phyloP scores from a whole-genome alignment of 2,888 invertebrate genomes.

The Rutpela maculata region DNA sequence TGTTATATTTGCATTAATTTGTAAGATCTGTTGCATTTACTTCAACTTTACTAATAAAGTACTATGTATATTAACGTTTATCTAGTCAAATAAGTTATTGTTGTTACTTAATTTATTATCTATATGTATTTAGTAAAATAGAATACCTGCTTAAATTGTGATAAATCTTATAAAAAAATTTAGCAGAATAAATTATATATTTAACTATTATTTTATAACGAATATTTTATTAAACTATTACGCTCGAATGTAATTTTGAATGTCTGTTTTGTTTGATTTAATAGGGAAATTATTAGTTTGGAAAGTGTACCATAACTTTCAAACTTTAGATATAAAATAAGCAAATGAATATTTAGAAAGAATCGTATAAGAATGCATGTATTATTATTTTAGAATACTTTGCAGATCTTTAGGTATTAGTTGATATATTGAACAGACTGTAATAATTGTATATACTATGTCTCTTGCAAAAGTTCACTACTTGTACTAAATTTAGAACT shows the following conservation, averaged over 20 bases:
- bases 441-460: conserved; percentile 67
- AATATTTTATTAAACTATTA: conserved; percentile 48
- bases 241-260: conserved; percentile 55
- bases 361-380: conserved; percentile 58
- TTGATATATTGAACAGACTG: conserved; percentile 63
- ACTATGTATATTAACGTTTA: conserved; percentile 56
- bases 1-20: conserved; percentile 17
- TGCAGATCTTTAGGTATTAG: conserved; percentile 54
- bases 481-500: conserved; percentile 66
- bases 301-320: conserved; percentile 45
- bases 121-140: conserved; percentile 63
- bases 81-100: conserved; percentile 67
- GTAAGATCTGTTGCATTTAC: conserved; percentile 53
- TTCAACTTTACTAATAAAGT: conserved; percentile 36
- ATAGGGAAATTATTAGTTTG: conserved; percentile 45
- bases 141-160: conserved; percentile 72
- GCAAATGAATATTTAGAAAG: conserved; percentile 50
- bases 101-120: conserved; percentile 65
- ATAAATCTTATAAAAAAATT: conserved; percentile 61
- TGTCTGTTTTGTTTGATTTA: conserved; percentile 51
- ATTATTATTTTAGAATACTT: conserved; percentile 60
- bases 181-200: conserved; percentile 54
- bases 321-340: conserved; percentile 51
- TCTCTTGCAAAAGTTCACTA: conserved; percentile 66
- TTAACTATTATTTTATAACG: conserved; percentile 51